These are phyloP conservation scores for Drosophila lutescens DNA, from an alignment of 2,888 invertebrate species.

Conservation along the genomic window DNA sequence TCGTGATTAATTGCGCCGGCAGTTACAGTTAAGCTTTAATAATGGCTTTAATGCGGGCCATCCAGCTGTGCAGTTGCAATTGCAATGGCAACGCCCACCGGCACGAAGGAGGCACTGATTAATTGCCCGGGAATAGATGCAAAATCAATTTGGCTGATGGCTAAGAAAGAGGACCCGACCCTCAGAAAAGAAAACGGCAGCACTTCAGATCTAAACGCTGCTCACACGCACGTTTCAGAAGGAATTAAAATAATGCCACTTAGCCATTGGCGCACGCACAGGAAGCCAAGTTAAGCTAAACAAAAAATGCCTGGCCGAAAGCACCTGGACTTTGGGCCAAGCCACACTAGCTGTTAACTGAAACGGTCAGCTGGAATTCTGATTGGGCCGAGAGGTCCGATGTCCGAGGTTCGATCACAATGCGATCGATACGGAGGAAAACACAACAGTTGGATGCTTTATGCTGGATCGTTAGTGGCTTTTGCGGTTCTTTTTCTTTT, in stretches of 20 bases:
- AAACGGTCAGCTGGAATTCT: constrained; percentile 42
- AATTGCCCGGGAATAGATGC: constrained; percentile 68
- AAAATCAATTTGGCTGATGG: constrained; percentile 62
- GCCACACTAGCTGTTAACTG: constrained; percentile 35
- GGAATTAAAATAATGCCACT: constrained; percentile 70
- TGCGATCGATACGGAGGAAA: constrained; percentile 34
- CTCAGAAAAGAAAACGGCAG: constrained; percentile 8
- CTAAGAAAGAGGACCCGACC: background rate
- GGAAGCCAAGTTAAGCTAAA: constrained; percentile 21
- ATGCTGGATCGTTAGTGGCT: constrained; percentile 66
- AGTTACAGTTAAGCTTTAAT: constrained; percentile 73
- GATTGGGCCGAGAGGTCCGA: constrained; percentile 26
- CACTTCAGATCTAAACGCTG: constrained; percentile 19
- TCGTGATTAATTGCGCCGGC: constrained; percentile 72
- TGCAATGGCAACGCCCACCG: constrained; percentile 59
- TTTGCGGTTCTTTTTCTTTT: constrained; percentile 65
- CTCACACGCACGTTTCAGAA: constrained; percentile 57
- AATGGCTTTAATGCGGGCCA: constrained; percentile 61
- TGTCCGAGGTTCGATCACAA: constrained; percentile 20
- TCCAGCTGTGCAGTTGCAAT: constrained; percentile 29
- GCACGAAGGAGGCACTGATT: constrained; percentile 65
- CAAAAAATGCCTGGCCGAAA: constrained; percentile 7
- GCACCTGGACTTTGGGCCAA: constrained; percentile 30
- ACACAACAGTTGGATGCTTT: constrained; percentile 40
- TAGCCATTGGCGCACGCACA: constrained; percentile 54